Evolutionary conservation across 2,797 vertebrate genomes (phyloP).

Genomic region (Pelochelys cantorii): DNA sequence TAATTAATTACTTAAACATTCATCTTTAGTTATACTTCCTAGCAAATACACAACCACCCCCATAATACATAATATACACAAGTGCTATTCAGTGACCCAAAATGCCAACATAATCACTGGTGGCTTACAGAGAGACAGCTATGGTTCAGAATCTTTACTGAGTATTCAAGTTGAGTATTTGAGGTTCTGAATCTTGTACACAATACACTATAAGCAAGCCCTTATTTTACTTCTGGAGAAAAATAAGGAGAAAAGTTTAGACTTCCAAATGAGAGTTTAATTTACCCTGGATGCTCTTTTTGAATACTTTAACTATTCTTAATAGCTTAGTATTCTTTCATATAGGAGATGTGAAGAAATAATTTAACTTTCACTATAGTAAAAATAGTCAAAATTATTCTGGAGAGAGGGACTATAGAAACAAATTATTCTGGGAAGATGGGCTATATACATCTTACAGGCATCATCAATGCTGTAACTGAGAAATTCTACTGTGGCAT

Average conservation of each 20-base stretch:
- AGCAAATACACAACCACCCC: constrained; percentile 69
- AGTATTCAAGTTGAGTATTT: constrained; percentile 38
- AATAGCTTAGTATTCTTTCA: constrained; percentile 30
- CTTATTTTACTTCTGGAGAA: neutral
- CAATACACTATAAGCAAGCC: constrained; percentile 21
- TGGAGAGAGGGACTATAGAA: neutral
- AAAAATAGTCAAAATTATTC: neutral
- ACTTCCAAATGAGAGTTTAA: neutral
- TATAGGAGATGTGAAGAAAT: neutral
- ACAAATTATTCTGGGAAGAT: neutral
- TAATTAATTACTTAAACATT: constrained; percentile 69
- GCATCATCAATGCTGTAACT: neutral
- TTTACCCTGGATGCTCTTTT: constrained; percentile 1
- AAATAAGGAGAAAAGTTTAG: neutral
- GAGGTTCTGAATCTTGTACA: constrained; percentile 31
- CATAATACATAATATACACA: neutral
- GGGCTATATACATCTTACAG: neutral
- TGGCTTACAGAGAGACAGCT: neutral
- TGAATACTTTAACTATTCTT: constrained; percentile 18
- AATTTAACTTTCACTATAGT: neutral
- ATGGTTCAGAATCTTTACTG: constrained; percentile 29
- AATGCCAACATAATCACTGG: constrained; percentile 52
- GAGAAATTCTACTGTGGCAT: neutral
- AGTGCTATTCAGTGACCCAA: constrained; percentile 48
- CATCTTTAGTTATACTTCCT: constrained; percentile 70